Base-by-base conservation (phyloP, 2,888 invertebrate genomes). In the Caenorhabditis becei region DNA sequence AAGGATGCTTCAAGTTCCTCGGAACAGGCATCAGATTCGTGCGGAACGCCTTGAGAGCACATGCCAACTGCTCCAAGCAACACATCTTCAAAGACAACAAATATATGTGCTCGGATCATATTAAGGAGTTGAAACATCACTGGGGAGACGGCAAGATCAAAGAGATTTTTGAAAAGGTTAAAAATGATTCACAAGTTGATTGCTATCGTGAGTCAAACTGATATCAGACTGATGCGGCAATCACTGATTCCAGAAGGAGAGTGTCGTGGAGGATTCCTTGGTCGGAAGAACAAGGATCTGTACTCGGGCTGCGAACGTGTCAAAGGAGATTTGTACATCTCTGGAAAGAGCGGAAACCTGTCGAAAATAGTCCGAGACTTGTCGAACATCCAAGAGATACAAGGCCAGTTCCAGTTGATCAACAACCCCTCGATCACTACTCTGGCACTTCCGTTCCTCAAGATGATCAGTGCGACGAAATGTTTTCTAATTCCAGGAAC, bases 31-130 rank as follows among this genome's bases (percentile, higher is more conserved):
- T 66, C 18, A 59, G 66, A 51, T 53, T 59, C 23, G 14, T 61
- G 1, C 26, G 66, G 2, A 28, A 51, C 14, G 26, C 67, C 0
- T 11, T 66, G 53, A 61, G 47, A 59, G 59, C 66, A 7, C 41
- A n/a, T 20, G 7, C 53, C 0, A 53, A 53, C 18, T 75, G 75
- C 11, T 24, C 59, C 20, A 37, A 28, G 11, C 41, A 59, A 14
- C 75, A 75, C 44, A 20, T 58, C 4, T 67, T 66, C 35, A 32
- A 26, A 5, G 4, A 53, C n/a, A 75, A 67, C 24, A 28, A 66
- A 18, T 66, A 75, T 44, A 75, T 75, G 75, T 75, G 75, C 51
- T 66, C 74, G 2, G 66, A 75, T 54, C 75, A 75, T 32, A 23
- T 75, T 4, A 35, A 66, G 1, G 59, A 75, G 53, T 11, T 75